Percentiles rank a stretch among this genome's conserved stretches.
Evolutionary conservation across 2,797 vertebrate genomes (phyloP).

Genomic region (Cryptoprocta ferox): DNA sequence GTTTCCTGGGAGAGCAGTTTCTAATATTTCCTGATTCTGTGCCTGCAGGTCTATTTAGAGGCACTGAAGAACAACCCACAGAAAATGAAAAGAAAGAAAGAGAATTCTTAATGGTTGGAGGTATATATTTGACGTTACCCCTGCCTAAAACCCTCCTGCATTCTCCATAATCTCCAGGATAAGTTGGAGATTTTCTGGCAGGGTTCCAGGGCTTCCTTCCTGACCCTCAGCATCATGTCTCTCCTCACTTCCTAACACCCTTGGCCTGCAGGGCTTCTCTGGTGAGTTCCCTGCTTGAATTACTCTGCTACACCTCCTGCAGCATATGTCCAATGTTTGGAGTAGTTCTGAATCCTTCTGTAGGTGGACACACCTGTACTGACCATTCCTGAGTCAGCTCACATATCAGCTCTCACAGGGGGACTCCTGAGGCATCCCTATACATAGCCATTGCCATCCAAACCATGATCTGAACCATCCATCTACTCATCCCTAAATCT

Average conservation of each 20-base stretch:
- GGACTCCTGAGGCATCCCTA: background rate
- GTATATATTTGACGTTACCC: background rate
- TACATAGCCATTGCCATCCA: too few species aligned
- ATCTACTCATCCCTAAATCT: background rate
- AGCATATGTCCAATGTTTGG: too few species aligned
- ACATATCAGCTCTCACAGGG: background rate
- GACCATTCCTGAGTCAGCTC: background rate
- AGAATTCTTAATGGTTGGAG: background rate
- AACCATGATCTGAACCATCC: background rate
- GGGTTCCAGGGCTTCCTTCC: too few species aligned
- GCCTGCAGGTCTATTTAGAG: background rate
- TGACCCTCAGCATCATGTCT: too few species aligned
- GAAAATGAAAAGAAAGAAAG: background rate
- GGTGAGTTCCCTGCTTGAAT: background rate
- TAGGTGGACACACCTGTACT: background rate
- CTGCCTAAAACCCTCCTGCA: background rate
- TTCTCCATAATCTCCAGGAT: background rate
- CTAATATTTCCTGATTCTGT: too few species aligned
- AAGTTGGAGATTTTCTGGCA: too few species aligned
- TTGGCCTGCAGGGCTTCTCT: background rate
- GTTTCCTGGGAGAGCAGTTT: background rate
- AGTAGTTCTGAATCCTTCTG: background rate
- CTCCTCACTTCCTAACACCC: background rate
- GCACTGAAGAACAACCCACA: background rate
- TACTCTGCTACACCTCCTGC: background rate